Evolutionary conservation across 2,797 vertebrate genomes (phyloP).

Genomic region (Lutjanus campechanus): DNA sequence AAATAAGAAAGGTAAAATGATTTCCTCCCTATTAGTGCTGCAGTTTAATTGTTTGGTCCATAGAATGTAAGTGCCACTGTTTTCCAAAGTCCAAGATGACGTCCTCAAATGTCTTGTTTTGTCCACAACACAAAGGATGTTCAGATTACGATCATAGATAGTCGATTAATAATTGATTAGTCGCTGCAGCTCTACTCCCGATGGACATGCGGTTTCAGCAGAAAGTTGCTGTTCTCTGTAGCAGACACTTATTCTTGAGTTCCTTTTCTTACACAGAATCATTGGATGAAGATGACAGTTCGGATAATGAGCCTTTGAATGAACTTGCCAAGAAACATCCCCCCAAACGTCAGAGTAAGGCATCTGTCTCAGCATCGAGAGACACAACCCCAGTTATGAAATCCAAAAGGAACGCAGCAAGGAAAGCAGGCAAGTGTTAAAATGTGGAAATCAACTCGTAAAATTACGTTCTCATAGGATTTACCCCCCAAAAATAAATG

Average conservation of each 20-base stretch:
- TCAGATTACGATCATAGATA: no score
- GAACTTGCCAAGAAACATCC: slow-evolving; percentile 40
- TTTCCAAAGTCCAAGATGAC: no score
- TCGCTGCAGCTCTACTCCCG: no score
- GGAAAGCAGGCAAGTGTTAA: slow-evolving; percentile 47
- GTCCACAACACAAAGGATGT: no score
- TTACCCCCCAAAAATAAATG: not conserved
- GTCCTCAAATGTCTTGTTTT: no score
- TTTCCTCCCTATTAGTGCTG: not conserved
- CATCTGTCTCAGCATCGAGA: not conserved
- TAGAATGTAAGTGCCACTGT: no score
- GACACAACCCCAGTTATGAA: slow-evolving; percentile 11
- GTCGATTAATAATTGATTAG: no score
- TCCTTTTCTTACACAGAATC: slow-evolving; percentile 44
- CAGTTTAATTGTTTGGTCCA: no score
- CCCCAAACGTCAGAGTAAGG: slow-evolving; percentile 27
- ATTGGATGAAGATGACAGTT: slow-evolving; percentile 36
- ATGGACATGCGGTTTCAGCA: not conserved
- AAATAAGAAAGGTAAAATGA: slow-evolving; percentile 49
- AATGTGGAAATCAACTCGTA: not conserved
- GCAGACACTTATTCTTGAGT: not conserved
- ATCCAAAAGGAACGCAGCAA: slow-evolving; percentile 55
- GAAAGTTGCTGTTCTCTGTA: not conserved
- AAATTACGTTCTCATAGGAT: accelerated
- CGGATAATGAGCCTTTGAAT: slow-evolving; percentile 69